Base-by-base conservation (phyloP, 64 coral and sea anemone genomes). In the Montipora cactus region DNA sequence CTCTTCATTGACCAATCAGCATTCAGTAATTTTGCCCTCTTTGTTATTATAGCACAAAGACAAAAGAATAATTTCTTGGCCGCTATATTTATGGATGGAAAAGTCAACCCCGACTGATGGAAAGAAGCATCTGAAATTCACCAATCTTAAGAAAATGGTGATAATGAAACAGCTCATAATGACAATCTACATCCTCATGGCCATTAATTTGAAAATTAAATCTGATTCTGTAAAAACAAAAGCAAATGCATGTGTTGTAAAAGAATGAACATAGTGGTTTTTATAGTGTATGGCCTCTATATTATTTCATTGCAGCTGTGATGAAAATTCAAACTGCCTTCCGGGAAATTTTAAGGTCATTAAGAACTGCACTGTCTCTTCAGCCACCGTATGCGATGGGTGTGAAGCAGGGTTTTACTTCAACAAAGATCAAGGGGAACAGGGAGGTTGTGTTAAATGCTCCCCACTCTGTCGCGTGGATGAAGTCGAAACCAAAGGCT, bases 361-460 rank as follows among this genome's bases (percentile, higher is more conserved):
- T 0, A 5, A 19, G 12, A 78, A 78, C 5, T 78, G 76, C 47
- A 78, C 0, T 6, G 1, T 49, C 0, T 5, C 4, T 8, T 78
- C 76, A 1, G 46, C 18, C 3, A 48, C 5, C 0, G 47, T 49
- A 0, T 78, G 76, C 76, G 8, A 78, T 47, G 18, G 76, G 2
- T 78, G 76, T 50, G 18, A 37, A n/a, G 76, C 0, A 14, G 76
- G 47, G 13, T 0, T 1, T 50, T 78, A 49, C 44, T 78, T 78
- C 0, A 16, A 78, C 1, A 0, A 0, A 1, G 3, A 5, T 7
- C 11, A 2, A 6, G 76, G 47, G 0, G 11, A 78, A 12, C 7
- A 5, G 4, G 76, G 76, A 0, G 76, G 76, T 6, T 78, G 76
- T 50, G 19, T n/a, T 49, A 0, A 48, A 7, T 78, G 76, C 8